Evolutionary conservation across 2,797 vertebrate genomes (phyloP), one percentile per base, ranked within the genome.

Genomic region (Oceanodroma leucorhoa): DNA sequence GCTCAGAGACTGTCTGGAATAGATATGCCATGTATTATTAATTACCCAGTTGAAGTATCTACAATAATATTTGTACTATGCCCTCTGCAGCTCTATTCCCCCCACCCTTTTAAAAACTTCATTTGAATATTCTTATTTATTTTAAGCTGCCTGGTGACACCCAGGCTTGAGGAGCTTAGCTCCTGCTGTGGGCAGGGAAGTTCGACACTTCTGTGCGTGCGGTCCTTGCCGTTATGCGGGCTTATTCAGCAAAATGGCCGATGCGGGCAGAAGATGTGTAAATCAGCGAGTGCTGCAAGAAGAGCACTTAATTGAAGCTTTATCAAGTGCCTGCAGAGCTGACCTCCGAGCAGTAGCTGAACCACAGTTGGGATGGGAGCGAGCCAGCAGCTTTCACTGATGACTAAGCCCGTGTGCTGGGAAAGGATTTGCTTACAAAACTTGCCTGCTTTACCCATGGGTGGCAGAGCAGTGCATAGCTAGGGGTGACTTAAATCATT

Each of bases 301-400:
- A 77, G 78, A 95, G 89, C 96, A 93, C 92, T 97, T 97, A 95
- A 97, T 95, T 96, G 96, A 95, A 95, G 96, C 94, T 95, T 96
- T 97, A 96, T 96, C 95, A 87, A 95, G 75, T 80, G 93, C 90
- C 90, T 96, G 95, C 96, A 96, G 96, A 96, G 75, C 94, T 97
- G 96, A 96, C 96, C 95, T 96, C 87, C 0, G 14, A 94, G 94
- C 93, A 67, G 93, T 36, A 84, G 90, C 92, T 89, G 93, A 94
- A 95, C 95, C 88, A 85, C 93, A 78, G 78, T 19, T 85, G 84
- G 95, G 92, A 95, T 95, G 92, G 96, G 96, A 95, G 76, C 3
- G 19, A 96, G 94, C 96, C 96, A 94, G 93, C 67, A 86, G 94
- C 93, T 92, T 93, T 89, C 89, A 62, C 87, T 81, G 96, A 92